These are phyloP conservation scores for Anagyrus pseudococci DNA, from an alignment of 2,888 invertebrate genomes.

Conservation along the genomic window DNA sequence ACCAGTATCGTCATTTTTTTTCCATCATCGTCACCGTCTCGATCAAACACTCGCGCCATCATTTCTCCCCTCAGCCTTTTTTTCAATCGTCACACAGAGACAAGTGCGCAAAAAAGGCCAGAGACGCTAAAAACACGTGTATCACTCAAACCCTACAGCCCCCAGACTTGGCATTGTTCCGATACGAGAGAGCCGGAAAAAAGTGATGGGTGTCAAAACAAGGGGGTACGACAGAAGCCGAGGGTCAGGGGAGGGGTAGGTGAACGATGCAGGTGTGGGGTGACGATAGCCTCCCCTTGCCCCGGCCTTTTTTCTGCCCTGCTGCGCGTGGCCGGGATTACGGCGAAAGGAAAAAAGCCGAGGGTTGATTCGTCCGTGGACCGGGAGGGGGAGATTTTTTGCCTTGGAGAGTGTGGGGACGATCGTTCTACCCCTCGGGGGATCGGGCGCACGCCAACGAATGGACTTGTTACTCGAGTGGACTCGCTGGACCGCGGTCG, in stretches of 20 bases:
- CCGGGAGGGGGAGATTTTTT: neutral
- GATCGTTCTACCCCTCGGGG: neutral
- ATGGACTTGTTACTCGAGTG: neutral
- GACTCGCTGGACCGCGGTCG: neutral
- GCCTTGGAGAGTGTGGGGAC: neutral
- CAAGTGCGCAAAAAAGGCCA: constrained; percentile 29
- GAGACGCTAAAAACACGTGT: constrained; percentile 19
- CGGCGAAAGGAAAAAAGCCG: constrained; percentile 3
- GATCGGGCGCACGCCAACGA: neutral
- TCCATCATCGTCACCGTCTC: neutral
- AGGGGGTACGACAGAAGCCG: too few relatives aligned
- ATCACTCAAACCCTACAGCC: too few relatives aligned
- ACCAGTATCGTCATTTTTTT: constrained; percentile 14
- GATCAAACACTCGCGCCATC: neutral
- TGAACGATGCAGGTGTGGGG: too few relatives aligned
- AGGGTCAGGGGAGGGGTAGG: constrained; percentile 14
- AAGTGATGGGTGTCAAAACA: constrained; percentile 35
- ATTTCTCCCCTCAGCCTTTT: constrained; percentile 2
- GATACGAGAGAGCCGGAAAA: constrained; percentile 13
- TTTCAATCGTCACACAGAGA: neutral
- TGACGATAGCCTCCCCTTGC: neutral
- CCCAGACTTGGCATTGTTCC: constrained; percentile 17
- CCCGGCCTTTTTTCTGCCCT: neutral
- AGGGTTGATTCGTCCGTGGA: neutral
- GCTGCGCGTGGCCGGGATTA: neutral